Conservation (phyloP, 2,888 invertebrate genomes). For the Eucera pruinosa region DNA sequence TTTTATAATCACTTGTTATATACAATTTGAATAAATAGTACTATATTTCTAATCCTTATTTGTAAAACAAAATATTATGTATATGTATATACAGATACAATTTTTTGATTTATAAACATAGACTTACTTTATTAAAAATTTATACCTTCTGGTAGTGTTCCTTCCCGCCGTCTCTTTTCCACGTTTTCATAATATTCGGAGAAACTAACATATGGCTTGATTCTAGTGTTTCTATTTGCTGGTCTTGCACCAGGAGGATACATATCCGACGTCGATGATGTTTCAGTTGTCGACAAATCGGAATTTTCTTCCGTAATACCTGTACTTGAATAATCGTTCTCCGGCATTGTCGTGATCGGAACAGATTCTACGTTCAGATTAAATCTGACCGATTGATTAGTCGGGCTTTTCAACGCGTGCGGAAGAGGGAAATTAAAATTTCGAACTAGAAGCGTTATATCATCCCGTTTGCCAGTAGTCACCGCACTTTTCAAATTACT, state of each 20-base stretch:
- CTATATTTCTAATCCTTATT: slow-evolving; percentile 30
- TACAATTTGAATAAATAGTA: slow-evolving; percentile 28
- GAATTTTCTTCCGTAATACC: slow-evolving; percentile 75
- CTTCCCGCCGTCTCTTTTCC: slow-evolving; percentile 88
- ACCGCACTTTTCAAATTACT: slow-evolving; percentile 84
- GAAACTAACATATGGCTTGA: slow-evolving; percentile 94
- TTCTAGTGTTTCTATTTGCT: slow-evolving; percentile 88
- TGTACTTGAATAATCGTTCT: slow-evolving; percentile 69
- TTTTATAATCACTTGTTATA: slow-evolving; percentile 3
- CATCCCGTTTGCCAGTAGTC: slow-evolving; percentile 89
- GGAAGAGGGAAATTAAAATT: slow-evolving; percentile 94
- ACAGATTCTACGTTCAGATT: slow-evolving; percentile 87
- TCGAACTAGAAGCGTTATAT: slow-evolving; percentile 93
- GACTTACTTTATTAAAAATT: no score
- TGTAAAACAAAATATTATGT: slow-evolving; percentile 26
- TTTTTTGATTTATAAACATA: slow-evolving; percentile 32
- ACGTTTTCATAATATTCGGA: slow-evolving; percentile 91
- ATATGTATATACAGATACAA: slow-evolving; percentile 19
- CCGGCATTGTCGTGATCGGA: slow-evolving; percentile 72
- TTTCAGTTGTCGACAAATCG: slow-evolving; percentile 82
- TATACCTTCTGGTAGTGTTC: slow-evolving; percentile 88
- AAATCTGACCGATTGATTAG: slow-evolving; percentile 86
- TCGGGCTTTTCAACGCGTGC: slow-evolving; percentile 86
- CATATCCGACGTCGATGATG: slow-evolving; percentile 80
- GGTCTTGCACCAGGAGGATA: slow-evolving; percentile 82